Evolutionary conservation across 2,888 invertebrate genomes (phyloP), one percentile per base, ranked within the genome.

Genomic region (Standfussiana lucernea): DNA sequence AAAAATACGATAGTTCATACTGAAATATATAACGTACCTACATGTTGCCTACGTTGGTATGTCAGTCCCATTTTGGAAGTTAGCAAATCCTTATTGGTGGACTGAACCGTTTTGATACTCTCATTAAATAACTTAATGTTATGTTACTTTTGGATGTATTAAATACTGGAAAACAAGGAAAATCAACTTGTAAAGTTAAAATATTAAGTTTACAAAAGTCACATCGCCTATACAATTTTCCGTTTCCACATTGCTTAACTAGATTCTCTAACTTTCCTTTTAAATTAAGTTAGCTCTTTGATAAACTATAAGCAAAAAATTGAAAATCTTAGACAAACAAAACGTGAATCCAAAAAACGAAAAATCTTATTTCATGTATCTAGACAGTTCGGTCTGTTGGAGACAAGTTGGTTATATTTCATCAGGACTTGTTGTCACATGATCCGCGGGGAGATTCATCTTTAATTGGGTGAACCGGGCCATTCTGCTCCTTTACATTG

Each of bases 1-100:
- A 96, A 96, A 96, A 95, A 95, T 93, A 92, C 95, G 89, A 96
- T 95, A 95, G 94, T 93, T 96, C 95, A 96, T 95, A 93, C 93
- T 92, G 92, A 91, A 91, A 91, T 91, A 91, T 92, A 91, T 90
- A 93, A 88, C 87, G 88, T 91, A 90, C 87, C 88, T 91, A 90
- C 85, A 86, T 89, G 88, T 87, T 89, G 86, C 83, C 89, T 92
- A 90, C 88, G 88, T 91, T 89, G 86, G 89, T 89, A 90, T 91
- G 91, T 91, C 90, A 91, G 88, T 87, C 89, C 90, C 89, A 91
- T 94, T 93, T 94, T 90, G 91, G 90, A 92, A 86, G 86, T 91
- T 91, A 91, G 89, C 87, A 89, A 90, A 87, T 84, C 82, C 66
- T 86, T 86, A 80, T 82, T 69, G 53, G 68, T 69, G 59, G 64